Percentiles rank a stretch among this genome's conserved stretches.
phyloP scores from a whole-genome alignment of 2,888 invertebrate species.

The Microctonus hyperodae region DNA sequence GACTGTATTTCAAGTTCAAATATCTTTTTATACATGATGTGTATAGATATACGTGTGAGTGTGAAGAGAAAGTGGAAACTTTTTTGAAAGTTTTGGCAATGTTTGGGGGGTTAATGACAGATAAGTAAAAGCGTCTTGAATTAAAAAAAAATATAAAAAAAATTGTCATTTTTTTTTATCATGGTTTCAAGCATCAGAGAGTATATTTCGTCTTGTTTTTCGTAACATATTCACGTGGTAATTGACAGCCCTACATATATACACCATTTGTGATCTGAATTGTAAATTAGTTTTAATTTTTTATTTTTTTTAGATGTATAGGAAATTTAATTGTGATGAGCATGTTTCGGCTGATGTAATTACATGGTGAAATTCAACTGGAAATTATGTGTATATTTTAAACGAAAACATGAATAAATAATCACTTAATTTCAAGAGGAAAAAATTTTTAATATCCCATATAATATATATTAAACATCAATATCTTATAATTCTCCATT shows the following conservation, averaged over 20 bases:
- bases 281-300: background rate
- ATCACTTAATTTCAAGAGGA: too few relatives aligned
- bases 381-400: background rate
- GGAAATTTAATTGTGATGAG: background rate
- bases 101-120: background rate
- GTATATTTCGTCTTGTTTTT: background rate
- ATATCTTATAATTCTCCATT: too few relatives aligned
- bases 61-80: constrained; percentile 6
- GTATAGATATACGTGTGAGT: background rate
- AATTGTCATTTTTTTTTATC: constrained; percentile 3
- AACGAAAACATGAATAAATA: too few relatives aligned
- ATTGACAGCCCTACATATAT: background rate
- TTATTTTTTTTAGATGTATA: too few relatives aligned
- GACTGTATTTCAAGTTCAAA: background rate
- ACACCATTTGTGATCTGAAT: background rate
- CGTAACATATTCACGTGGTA: background rate
- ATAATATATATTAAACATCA: too few relatives aligned
- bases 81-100: background rate
- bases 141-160: background rate
- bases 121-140: background rate
- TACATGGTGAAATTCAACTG: background rate
- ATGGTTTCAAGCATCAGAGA: background rate
- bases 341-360: background rate
- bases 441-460: too few relatives aligned
- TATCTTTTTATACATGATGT: background rate